phyloP scores from a whole-genome alignment of 2,113 vertebrate species.

The Psilopogon haemacephalus region DNA sequence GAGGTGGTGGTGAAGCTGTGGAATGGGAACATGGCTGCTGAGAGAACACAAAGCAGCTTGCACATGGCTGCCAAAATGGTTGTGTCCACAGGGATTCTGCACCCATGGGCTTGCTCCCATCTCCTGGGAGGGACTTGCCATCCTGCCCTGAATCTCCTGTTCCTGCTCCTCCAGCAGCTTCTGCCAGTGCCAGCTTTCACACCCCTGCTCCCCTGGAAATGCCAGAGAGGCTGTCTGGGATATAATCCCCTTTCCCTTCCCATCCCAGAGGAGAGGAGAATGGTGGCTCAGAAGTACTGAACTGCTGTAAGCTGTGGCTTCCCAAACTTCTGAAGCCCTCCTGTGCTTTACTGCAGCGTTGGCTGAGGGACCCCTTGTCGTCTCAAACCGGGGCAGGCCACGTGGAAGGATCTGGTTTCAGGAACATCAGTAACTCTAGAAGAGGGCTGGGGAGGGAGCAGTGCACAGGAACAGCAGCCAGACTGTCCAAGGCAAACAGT shows the following conservation, averaged over 20 bases:
- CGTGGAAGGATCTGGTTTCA: constrained; percentile 38
- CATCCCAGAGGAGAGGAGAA: neutral
- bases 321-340: neutral
- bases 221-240: neutral
- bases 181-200: neutral
- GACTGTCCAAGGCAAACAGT: neutral
- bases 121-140: neutral
- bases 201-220: neutral
- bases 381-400: neutral
- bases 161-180: neutral
- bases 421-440: constrained; percentile 66
- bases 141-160: neutral
- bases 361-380: neutral
- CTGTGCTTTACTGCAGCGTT: neutral
- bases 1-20: neutral
- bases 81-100: neutral
- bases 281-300: neutral
- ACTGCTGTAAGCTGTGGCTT: neutral
- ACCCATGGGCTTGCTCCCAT: rapidly evolving
- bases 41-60: neutral
- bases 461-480: neutral
- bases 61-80: neutral
- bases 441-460: neutral
- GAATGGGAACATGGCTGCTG: neutral
- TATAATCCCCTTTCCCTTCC: neutral